Evolutionary conservation across 2,113 vertebrate species (phyloP), one percentile per base, ranked within the genome.

Genomic region (Emberiza fucata): DNA sequence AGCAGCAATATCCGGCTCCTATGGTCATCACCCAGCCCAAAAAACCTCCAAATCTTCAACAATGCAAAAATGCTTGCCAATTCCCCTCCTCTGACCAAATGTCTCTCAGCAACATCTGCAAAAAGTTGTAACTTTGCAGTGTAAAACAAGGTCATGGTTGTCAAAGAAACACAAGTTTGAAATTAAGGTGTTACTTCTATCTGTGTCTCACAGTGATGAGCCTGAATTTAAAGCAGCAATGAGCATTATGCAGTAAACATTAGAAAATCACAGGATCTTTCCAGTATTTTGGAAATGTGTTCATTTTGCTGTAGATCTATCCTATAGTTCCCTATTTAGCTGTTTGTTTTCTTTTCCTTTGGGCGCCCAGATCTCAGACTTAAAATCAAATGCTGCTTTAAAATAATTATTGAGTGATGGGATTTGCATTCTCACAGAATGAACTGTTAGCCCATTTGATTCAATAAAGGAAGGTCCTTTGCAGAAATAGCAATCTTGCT

Each of bases 21-120:
- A 2, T 11, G 11, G 11, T 11, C 14, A 33, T 28, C 31, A n/a
- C 16, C 2, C 1, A 1, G 4, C 28, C 40, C 17, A 6, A 48
- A 84, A 77, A 66, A 0, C 9, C 37, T 57, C 6, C 17, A 50
- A 1, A 81, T 17, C 23, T 61, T 65, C 73, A 60, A 11, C 0
- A 0, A 21, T 23, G 13, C 5, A 28, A 78, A 77, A 78, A 20
- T 2, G 2, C 61, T 69, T 60, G 14, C 8, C 31, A 65, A 9
- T 57, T 70, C 11, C 35, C 3, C 27, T 83, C 7, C 40, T 60
- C 29, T 73, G 45, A 33, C 13, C 44, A 16, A 64, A 71, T 4
- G 7, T 47, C 3, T 66, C 45, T 18, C 42, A 40, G 42, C 19
- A 91, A 65, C 9, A 35, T 24, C 37, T 81, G n/a, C 21, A 40